Evolutionary conservation across 2,113 vertebrate species (phyloP).

Genomic region (Oriolus oriolus): DNA sequence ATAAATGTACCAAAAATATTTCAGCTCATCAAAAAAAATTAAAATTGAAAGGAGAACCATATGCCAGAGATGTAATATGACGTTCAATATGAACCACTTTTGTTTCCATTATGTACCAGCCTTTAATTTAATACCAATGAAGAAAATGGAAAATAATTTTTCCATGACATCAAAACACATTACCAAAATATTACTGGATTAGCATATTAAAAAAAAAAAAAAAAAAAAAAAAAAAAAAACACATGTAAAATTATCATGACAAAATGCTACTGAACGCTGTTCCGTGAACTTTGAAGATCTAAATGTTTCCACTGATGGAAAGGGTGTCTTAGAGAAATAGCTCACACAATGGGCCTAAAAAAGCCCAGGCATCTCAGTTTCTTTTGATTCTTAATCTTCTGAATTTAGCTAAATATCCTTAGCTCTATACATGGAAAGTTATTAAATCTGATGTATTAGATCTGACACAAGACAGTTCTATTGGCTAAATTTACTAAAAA

Average conservation of each 20-base stretch:
- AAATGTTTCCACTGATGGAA: background rate
- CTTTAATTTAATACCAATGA: background rate
- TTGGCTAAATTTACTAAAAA: background rate
- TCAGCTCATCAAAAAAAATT: constrained; percentile 10
- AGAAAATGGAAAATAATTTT: background rate
- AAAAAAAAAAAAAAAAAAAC: background rate
- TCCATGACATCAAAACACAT: background rate
- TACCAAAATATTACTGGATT: background rate
- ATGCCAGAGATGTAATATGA: background rate
- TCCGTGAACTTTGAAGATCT: background rate
- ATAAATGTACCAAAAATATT: background rate
- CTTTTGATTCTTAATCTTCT: background rate
- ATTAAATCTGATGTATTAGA: background rate
- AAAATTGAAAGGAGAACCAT: constrained; percentile 28
- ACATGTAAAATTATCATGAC: background rate
- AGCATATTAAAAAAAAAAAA: background rate
- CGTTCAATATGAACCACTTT: background rate
- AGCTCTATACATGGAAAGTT: background rate
- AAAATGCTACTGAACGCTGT: background rate
- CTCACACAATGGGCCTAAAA: background rate
- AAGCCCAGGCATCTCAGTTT: background rate
- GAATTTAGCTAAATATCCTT: background rate
- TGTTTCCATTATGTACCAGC: background rate
- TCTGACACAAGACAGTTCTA: background rate
- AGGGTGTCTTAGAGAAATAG: background rate